phyloP scores from a whole-genome alignment of 2,888 invertebrate genomes.

The Drosophila longiperda region DNA sequence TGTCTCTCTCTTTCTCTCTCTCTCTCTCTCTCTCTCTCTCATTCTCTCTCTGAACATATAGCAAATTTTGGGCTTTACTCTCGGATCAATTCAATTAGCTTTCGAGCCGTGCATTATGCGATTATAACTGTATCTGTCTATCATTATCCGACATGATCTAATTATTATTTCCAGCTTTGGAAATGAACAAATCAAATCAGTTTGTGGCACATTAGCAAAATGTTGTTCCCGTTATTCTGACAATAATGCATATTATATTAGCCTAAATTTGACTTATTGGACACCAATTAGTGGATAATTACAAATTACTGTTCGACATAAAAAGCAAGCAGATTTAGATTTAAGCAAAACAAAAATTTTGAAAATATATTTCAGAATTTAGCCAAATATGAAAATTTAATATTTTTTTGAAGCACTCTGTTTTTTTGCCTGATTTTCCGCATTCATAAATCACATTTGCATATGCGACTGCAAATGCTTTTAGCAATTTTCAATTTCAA shows the following conservation, averaged over 20 bases:
- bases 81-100: slow-evolving; percentile 41
- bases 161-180: neutral
- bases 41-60: neutral
- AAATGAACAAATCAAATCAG: neutral
- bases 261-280: neutral
- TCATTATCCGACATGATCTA: neutral
- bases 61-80: neutral
- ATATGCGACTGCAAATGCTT: neutral
- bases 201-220: neutral
- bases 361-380: neutral
- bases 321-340: neutral
- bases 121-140: neutral
- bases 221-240: neutral
- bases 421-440: neutral
- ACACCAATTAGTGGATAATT: slow-evolving; percentile 17
- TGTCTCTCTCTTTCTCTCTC: neutral
- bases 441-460: neutral
- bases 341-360: neutral
- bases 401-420: neutral
- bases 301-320: neutral
- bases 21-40: neutral
- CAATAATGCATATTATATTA: neutral
- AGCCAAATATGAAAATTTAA: neutral
- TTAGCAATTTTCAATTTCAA: neutral
- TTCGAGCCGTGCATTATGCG: neutral